These are phyloP conservation scores for Daktulosphaira vitifoliae DNA, from an alignment of 1,140 invertebrate genomes.

Conservation along the genomic window DNA sequence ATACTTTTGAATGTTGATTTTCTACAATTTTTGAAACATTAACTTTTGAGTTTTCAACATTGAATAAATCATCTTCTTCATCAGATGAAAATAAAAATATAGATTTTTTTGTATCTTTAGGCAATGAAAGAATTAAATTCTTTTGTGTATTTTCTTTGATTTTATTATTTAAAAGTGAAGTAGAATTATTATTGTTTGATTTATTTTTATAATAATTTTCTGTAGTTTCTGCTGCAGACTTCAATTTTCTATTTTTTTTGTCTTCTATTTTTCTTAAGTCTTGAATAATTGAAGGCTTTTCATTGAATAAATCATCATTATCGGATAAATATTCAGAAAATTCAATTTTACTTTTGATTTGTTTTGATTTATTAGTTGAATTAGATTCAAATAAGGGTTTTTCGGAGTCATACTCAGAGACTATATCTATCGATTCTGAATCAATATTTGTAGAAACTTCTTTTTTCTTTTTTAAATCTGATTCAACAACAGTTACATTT, in stretches of 20 bases:
- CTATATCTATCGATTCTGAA: neutral
- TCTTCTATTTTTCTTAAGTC: neutral
- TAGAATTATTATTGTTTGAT: neutral
- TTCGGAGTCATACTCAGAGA: slow-evolving; percentile 14
- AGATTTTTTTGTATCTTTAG: neutral
- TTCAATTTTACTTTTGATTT: no score
- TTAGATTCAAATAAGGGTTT: neutral
- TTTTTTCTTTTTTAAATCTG: neutral
- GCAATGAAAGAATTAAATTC: neutral
- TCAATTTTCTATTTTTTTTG: neutral
- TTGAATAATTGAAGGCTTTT: neutral
- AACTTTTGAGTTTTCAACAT: neutral
- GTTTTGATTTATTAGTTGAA: neutral
- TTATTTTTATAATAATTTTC: neutral
- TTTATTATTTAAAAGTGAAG: no score
- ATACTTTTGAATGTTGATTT: neutral
- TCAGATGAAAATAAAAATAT: slow-evolving; percentile 22
- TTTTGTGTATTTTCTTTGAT: no score
- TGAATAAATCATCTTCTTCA: slow-evolving; percentile 5
- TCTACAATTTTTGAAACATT: neutral
- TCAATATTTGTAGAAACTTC: neutral
- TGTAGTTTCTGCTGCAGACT: neutral
- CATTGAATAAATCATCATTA: slow-evolving; percentile 27
- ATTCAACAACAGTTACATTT: neutral
- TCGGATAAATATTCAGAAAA: slow-evolving; percentile 19